Evolutionary conservation across 2,113 vertebrate species (phyloP).

Genomic region (Grammomys dolichurus): DNA sequence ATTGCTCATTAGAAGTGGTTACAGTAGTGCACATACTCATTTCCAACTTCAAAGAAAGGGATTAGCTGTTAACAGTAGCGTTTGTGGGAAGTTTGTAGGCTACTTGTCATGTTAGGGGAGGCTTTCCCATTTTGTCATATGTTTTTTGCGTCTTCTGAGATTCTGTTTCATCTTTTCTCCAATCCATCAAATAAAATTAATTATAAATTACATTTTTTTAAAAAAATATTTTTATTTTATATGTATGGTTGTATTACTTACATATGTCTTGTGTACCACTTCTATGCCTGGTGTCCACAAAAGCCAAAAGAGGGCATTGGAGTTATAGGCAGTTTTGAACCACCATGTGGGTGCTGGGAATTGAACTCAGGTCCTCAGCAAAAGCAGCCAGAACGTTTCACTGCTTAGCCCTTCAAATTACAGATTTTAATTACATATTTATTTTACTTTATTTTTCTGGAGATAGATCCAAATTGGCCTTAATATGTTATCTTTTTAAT

Average conservation of each 20-base stretch:
- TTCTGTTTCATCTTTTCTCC: constrained; percentile 26
- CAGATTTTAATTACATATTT: constrained; percentile 35
- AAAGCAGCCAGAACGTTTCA: not conserved
- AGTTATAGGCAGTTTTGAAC: not conserved
- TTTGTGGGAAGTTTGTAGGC: not conserved
- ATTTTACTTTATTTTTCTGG: not conserved
- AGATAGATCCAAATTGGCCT: constrained; percentile 39
- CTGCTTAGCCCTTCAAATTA: not conserved
- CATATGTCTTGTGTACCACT: not conserved
- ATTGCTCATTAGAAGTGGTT: constrained; percentile 15
- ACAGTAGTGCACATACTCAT: not conserved
- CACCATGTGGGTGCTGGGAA: not conserved
- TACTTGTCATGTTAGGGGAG: not conserved
- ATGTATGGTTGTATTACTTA: not conserved
- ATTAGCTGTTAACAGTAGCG: not conserved
- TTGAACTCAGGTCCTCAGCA: not conserved
- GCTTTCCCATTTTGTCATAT: constrained; percentile 15
- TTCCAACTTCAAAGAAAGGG: not conserved
- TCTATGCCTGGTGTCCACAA: not conserved
- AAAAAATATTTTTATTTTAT: constrained; percentile 23
- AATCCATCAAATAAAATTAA: constrained; percentile 33
- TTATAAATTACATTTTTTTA: constrained; percentile 26
- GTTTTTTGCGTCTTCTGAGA: constrained; percentile 5
- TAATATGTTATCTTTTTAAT: constrained; percentile 3
- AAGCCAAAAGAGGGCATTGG: not conserved